Evolutionary conservation across 2,888 invertebrate species (phyloP).

Genomic region (Pyrocoelia pectoralis): DNA sequence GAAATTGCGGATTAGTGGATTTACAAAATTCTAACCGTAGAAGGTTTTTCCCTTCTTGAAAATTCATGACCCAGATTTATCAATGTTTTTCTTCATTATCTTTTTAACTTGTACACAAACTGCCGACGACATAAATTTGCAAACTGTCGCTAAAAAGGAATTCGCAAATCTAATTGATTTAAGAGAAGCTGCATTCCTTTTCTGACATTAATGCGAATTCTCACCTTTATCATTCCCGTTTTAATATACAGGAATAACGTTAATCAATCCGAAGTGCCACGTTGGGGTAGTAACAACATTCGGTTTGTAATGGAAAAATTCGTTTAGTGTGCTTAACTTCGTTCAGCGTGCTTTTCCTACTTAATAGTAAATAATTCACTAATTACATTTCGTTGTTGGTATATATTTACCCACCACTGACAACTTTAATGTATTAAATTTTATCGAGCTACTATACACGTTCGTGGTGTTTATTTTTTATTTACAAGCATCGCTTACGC

Average conservation of each 20-base stretch:
- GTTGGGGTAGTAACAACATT: too few species aligned
- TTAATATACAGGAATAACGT: neutral
- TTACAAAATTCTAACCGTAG: conserved; percentile 33
- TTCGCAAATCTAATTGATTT: neutral
- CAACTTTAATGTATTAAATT: too few species aligned
- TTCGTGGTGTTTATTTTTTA: too few species aligned
- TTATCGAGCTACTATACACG: too few species aligned
- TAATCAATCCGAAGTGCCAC: too few species aligned
- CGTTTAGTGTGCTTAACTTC: too few species aligned
- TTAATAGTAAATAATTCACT: too few species aligned
- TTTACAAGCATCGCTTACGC: too few species aligned
- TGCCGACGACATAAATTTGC: neutral
- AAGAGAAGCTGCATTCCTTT: neutral
- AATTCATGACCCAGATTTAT: conserved; percentile 35
- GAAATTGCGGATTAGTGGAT: conserved; percentile 37
- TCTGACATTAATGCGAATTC: neutral
- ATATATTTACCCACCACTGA: too few species aligned
- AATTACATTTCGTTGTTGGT: too few species aligned
- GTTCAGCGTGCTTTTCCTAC: too few species aligned
- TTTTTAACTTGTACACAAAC: neutral
- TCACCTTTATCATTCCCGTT: neutral
- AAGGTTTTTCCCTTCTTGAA: conserved; percentile 32
- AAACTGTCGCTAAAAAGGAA: neutral
- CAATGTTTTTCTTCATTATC: conserved; percentile 34
- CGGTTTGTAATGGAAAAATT: too few species aligned